Evolutionary conservation across 2,888 invertebrate species (phyloP), one percentile per base, ranked within the genome.

Genomic region (Celastrina argiolus): DNA sequence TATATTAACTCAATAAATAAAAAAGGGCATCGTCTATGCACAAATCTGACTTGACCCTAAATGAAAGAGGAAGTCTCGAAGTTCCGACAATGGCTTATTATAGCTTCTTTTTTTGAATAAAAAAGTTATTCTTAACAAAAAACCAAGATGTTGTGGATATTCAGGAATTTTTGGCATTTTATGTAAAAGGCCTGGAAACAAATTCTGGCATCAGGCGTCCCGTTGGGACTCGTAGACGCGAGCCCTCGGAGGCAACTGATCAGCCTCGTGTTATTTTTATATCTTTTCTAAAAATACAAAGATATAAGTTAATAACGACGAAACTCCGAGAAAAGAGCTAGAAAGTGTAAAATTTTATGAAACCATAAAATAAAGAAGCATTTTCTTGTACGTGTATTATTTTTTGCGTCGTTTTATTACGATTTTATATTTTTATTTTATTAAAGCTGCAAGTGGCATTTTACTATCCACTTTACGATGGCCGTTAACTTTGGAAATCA

Each of bases 341-440:
- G 51, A 58, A 58, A 31, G 28, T 58, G 58, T 31, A 58, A 31
- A 28, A 31, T 58, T 58, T 58, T 58, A 58, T 58, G 31, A 31
- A 58, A 16, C 31, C 31, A 31, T 58, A 31, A 58, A 56, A 31
- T 56, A 26, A 58, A 58, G 58, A 58, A 58, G 28, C 58, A 31
- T 58, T 58, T 31, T 58, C 58, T 58, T 58, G 28, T 31, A n/a
- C 58, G 58, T 58, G 58, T 58, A 58, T 31, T 31, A 31, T 58
- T 58, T 58, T 31, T 58, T 58, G 31, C 28, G 6, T 6, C n/a
- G n/a, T 31, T 58, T 58, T 31, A 58, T n/a, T n/a, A 8, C 58
- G n/a, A 31, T 31, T 28, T 58, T 58, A 58, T 31, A 58, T 31
- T 58, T 58, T 58, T 31, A 58, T 31, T 58, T 31, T 58, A 51